phyloP scores from a whole-genome alignment of 1,140 invertebrate species.

The Trichonephila inaurata region DNA sequence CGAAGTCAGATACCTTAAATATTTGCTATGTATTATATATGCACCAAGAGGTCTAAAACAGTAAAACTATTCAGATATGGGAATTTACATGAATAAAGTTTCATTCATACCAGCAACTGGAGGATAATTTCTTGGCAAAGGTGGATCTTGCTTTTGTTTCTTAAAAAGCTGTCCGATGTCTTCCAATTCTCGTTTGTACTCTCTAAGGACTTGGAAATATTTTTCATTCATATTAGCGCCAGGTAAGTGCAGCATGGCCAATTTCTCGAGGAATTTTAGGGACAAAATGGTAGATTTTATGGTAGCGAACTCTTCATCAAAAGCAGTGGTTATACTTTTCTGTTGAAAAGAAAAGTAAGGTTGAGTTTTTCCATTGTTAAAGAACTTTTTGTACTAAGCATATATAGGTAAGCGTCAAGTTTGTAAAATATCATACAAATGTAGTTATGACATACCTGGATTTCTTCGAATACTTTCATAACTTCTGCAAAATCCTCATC shows the following conservation, averaged over 20 bases:
- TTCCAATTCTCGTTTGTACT: constrained; percentile 93
- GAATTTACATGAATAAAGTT: no score
- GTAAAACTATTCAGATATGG: no score
- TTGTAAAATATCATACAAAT: no score
- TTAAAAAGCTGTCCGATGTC: constrained; percentile 92
- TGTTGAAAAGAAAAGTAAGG: not conserved
- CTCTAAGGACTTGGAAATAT: constrained; percentile 90
- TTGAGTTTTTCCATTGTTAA: not conserved
- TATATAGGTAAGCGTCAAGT: no score
- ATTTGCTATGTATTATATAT: no score
- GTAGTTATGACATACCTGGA: constrained; percentile 84
- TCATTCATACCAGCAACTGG: constrained; percentile 88
- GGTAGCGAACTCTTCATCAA: constrained; percentile 79
- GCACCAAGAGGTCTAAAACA: no score
- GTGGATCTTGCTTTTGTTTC: constrained; percentile 92
- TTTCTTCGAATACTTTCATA: constrained; percentile 87
- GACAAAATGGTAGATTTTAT: constrained; percentile 39
- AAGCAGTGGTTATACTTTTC: constrained; percentile 54
- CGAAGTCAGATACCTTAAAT: no score
- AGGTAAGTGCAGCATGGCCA: constrained; percentile 80
- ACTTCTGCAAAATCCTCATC: constrained; percentile 92
- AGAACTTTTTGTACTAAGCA: no score
- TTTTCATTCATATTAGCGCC: constrained; percentile 91
- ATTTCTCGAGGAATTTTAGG: constrained; percentile 78
- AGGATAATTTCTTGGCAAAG: constrained; percentile 91